Evolutionary conservation across 2,113 vertebrate species (phyloP), one percentile per base, ranked within the genome.

Genomic region (Tapirus terrestris): DNA sequence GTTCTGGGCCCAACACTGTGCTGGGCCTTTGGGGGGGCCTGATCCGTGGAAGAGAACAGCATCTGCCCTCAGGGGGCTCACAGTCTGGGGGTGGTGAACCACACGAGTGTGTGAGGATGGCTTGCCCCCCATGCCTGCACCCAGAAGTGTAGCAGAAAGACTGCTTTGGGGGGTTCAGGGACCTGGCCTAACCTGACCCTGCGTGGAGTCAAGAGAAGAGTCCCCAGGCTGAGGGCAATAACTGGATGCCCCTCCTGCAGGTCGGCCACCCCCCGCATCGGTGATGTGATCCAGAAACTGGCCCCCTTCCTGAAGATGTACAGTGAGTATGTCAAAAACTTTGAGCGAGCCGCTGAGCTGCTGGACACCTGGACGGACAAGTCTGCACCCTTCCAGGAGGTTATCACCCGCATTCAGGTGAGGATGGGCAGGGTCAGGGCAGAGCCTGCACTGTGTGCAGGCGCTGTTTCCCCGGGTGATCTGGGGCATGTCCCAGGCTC

Each of bases 261-360:
- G 99, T 72, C 90, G 25, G 39, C 86, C 86, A 98, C 98, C n/a
- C 99, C 99, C 0, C 98, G 99, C 76, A 99, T 99, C 0, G 99
- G 99, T 1, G 98, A 99, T 2, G 99, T 99, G 53, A 98, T 99
- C 97, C 99, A 99, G 94, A 99, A 99, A 29, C 99, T 99, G 2
- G 99, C 99, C 0, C 99, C 99, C 0, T 99, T 99, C 98, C 99
- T 99, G 92, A 99, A 99, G 98, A 99, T 99, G 99, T 99, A 99
- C 0, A 98, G 99, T 0, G 99, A 99, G 72, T 99, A 99, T 0
- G 96, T 99, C 48, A 99, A 99, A 95, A 99, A 99, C 98, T 99
- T 99, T 0, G 98, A 99, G 88, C 98, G 99, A 36, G 99, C 99
- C 0, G 97, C 99, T 75, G 99, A 99, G 97, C 99, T 99, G 97